Base-by-base conservation (phyloP, 2,888 invertebrate genomes). In the Steromphala cineraria region DNA sequence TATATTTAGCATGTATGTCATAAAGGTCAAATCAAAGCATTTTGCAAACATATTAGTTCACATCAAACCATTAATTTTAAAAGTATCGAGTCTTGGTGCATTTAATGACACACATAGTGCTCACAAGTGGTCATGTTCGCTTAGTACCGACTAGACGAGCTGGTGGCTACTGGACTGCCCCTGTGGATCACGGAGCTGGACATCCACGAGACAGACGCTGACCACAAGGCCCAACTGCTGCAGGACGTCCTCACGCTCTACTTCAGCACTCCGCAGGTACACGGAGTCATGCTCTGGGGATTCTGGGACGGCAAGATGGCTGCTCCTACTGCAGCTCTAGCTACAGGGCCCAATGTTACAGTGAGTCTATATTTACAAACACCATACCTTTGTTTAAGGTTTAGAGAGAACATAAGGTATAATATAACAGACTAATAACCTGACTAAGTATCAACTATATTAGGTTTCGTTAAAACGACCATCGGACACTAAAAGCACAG, bases 161-260 rank as follows among this genome's bases (percentile, higher is more conserved):
- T 89, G 0, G 85, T 88, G 0, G 82, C 85, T 31, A 82, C 85
- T 8, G 87, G 87, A 3, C 78, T 88, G 5, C 88, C 88, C 0
- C 82, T 89, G 28, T 88, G 87, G 87, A 87, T 88, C 10, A 88
- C 89, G 24, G 89, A 89, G 78, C 81, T 89, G 36, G 82, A 86
- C 21, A 75, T 87, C 3, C 75, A 76, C 0, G 82, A 83, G 8
- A 19, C 75, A 0, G 81, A 87, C 53, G 84, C 78, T n/a, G 75
- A 80, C 36, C 74, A 80, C 21, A 85, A 84, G 71, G 88, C 88
- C 4, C 53, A 67, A 0, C 74, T 80, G 0, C 24, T 82, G 8
- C 84, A 85, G 55, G 71, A 85, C 24, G 53, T 84, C 5, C 46
- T 84, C 40, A 82, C 80, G 15, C 74, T 85, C 40, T 81, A 76